Evolutionary conservation across 92 coral and sea anemone genomes (phyloP), one percentile per base, ranked within the genome.

Genomic region (Virgularia gustaviana): DNA sequence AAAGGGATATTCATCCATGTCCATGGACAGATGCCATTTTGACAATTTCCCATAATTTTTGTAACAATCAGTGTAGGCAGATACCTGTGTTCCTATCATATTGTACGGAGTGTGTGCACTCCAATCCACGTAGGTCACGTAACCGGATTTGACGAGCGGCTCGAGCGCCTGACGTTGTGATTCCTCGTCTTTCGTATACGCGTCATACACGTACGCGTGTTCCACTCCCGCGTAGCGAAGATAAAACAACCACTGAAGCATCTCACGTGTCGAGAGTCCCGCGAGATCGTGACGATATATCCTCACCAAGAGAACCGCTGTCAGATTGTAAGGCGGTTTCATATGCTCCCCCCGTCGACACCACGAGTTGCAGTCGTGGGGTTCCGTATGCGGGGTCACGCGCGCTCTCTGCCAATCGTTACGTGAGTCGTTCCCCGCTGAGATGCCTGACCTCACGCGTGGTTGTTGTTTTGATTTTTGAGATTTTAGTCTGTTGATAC

Each of bases 1-100:
- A 28, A 76, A 80, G 15, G 89, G 85, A 29, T 85, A 85, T 57
- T 85, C 86, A 63, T 85, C 90, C 30, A 85, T 85, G 76, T 85
- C 89, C 20, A 81, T 71, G n/a, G n/a, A n/a, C n/a, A n/a, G n/a
- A n/a, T 52, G 57, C 79, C 79, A 75, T 24, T 15, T 27, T 13
- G 36, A 35, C 12, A 23, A 18, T 12, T 64, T 51, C 3, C 66
- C 75, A 44, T 36, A 49, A 63, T 38, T 25, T 2, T 59, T 47
- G 10, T 57, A 42, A 23, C 83, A 79, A 13, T 79, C 63, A 25
- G 29, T 83, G 49, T 85, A 85, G 12, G 89, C 86, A 36, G 76
- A 60, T 16, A 79, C 70, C 71, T 85, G 89, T 4, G 89, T 85
- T 1, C 73, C 73, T 11, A 78, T 23, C 0, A 81, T 74, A 0